Percentiles rank a stretch among this genome's conserved stretches.
Conservation (phyloP, 2,888 invertebrate genomes). For the Thecocarcelia acutangulata region DNA sequence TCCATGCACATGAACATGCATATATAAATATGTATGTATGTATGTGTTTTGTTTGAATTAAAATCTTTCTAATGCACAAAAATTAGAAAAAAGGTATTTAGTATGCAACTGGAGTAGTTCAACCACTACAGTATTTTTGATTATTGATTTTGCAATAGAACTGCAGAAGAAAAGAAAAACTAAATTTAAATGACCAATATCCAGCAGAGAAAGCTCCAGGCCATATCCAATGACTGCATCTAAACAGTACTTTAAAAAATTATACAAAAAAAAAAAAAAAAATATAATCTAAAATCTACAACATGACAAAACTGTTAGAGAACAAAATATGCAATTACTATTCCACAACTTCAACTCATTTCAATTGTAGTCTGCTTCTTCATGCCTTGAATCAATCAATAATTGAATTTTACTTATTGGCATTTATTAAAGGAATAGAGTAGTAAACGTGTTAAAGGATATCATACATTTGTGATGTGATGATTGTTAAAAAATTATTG, state of each 20-base stretch:
- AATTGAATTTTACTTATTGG: slow-evolving; percentile 54
- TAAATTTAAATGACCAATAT: slow-evolving; percentile 7
- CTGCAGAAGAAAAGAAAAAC: neutral
- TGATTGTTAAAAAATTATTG: slow-evolving; percentile 43
- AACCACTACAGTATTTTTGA: slow-evolving; percentile 4
- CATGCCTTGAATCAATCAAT: slow-evolving; percentile 40
- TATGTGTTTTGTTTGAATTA: too few species aligned
- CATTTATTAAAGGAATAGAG: slow-evolving; percentile 16
- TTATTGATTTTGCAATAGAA: slow-evolving; percentile 21
- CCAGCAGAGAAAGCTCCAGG: neutral
- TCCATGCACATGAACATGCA: too few species aligned
- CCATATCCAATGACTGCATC: neutral
- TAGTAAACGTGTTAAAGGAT: slow-evolving; percentile 1
- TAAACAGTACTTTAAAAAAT: neutral
- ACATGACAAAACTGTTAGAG: neutral
- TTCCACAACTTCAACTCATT: slow-evolving; percentile 31
- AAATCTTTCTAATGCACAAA: neutral
- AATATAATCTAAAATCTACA: neutral
- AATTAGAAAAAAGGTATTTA: neutral
- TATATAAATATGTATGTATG: too few species aligned
- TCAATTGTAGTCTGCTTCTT: slow-evolving; percentile 8
- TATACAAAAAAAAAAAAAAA: neutral
- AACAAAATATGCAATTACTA: slow-evolving; percentile 21
- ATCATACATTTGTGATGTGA: slow-evolving; percentile 37
- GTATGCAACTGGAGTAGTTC: neutral